These are phyloP conservation scores for Lampris megalopsis DNA, from an alignment of 2,113 vertebrate genomes.

Conservation along the genomic window DNA sequence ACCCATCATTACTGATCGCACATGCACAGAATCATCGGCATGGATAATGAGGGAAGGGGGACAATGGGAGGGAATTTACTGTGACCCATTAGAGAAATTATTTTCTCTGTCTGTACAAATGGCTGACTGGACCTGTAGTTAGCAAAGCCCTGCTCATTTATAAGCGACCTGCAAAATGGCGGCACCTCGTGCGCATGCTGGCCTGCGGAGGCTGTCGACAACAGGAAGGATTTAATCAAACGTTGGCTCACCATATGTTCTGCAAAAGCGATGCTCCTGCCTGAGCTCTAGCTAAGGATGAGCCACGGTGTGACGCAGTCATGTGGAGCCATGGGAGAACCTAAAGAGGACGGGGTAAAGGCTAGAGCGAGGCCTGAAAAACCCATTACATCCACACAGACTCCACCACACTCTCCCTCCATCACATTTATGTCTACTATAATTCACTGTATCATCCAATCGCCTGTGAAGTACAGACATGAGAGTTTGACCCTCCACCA, in stretches of 20 bases:
- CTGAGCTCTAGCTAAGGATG: not conserved
- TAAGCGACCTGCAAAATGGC: not conserved
- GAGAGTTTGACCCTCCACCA: not conserved
- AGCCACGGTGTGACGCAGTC: conserved; percentile 4
- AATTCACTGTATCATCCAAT: not conserved
- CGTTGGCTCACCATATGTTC: conserved; percentile 22
- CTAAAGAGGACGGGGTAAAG: conserved; percentile 19
- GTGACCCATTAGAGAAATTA: not conserved
- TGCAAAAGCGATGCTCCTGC: conserved; percentile 32
- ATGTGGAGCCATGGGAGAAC: not conserved
- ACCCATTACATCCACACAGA: conserved; percentile 39
- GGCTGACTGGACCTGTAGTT: not conserved
- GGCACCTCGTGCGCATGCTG: not conserved
- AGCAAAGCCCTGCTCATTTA: conserved; percentile 1
- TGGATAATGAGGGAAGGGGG: conserved; percentile 5
- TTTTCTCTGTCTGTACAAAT: not conserved
- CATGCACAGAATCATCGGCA: too few species aligned
- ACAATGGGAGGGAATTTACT: conserved; percentile 21
- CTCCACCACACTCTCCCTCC: conserved; percentile 27
- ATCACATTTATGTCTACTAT: conserved; percentile 3
- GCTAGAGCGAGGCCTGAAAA: conserved; percentile 34
- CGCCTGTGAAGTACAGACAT: conserved; percentile 14
- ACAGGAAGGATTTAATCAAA: conserved; percentile 25
- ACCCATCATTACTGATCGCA: too few species aligned
- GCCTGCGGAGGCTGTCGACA: conserved; percentile 15